These are phyloP conservation scores for Hapalemur alaotrensis DNA, from an alignment of 2,797 vertebrate genomes.

Conservation along the genomic window DNA sequence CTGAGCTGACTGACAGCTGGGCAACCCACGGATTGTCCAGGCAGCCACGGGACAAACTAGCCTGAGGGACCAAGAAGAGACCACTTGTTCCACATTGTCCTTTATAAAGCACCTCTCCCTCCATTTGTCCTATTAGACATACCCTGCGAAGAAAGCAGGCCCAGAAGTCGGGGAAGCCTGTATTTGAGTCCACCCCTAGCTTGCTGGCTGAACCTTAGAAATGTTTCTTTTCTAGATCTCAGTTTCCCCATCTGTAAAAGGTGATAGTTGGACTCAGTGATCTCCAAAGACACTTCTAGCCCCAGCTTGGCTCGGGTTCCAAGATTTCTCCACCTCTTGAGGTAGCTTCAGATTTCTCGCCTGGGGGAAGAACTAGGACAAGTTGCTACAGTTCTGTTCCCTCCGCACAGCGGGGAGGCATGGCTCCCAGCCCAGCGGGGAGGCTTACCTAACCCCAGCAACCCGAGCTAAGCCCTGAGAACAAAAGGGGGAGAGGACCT, in stretches of 20 bases:
- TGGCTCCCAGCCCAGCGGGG: conserved; percentile 21
- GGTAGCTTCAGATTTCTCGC: neutral
- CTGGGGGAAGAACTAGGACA: conserved; percentile 64
- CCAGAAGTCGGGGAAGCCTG: neutral
- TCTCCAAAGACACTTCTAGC: neutral
- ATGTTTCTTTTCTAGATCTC: neutral
- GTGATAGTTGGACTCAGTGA: neutral
- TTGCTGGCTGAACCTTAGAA: neutral
- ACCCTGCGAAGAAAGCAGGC: neutral
- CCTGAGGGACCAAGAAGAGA: neutral
- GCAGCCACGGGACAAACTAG: neutral
- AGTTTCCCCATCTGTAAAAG: neutral
- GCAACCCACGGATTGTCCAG: neutral
- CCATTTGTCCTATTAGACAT: neutral
- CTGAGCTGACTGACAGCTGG: neutral
- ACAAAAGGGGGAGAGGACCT: conserved; percentile 71
- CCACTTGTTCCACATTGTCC: neutral
- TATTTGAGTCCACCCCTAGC: neutral
- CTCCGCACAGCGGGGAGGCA: conserved; percentile 76
- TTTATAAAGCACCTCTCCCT: neutral
- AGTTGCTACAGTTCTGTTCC: conserved; percentile 82
- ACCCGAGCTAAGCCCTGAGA: conserved; percentile 81
- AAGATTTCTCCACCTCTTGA: neutral
- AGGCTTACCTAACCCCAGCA: conserved; percentile 71
- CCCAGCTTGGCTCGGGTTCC: neutral